Evolutionary conservation across 2,888 invertebrate genomes (phyloP), one percentile per base, ranked within the genome.

Genomic region (Osedax frankpressi): DNA sequence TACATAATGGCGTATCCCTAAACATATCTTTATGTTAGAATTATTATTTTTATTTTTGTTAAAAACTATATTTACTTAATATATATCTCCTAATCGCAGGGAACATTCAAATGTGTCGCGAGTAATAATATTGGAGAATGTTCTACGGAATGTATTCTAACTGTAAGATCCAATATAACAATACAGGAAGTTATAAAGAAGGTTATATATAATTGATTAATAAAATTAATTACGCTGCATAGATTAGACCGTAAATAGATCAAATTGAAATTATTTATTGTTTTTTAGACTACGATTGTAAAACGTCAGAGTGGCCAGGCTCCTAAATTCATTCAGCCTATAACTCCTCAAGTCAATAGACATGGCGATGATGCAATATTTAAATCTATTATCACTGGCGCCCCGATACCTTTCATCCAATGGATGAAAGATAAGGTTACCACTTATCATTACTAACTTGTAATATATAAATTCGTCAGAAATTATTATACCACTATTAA

Each of bases 351-450:
- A 72, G 78, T 78, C 3, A 76, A 76, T 70, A 87, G 89, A 14
- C 88, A 87, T 80, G 89, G 90, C 25, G 89, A 89, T 82, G 86
- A 88, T 25, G 90, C 90, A 29, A 87, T 89, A 79, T 90, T 91
- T 82, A 90, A 90, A 82, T 90, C 90, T 81, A 90, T 90, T 79
- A 89, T 90, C 28, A 89, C 90, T 81, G 89, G 89, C 69, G 90
- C 90, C 81, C 90, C 90, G 30, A 86, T 88, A 76, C 89, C 90
- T 24, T 87, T 87, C 79, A 87, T 90, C 74, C 82, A 87, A 74
- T 91, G 91, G 91, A 88, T 88, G 44, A 89, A 89, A 79, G 88
- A 90, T 83, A 88, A 88, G 68, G 60, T n/a, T n/a, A n/a, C n/a
- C n/a, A n/a, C n/a, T n/a, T n/a, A n/a, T n/a, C n/a, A n/a, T n/a